phyloP scores from a whole-genome alignment of 2,113 vertebrate species.

The Dromiciops gliroides region DNA sequence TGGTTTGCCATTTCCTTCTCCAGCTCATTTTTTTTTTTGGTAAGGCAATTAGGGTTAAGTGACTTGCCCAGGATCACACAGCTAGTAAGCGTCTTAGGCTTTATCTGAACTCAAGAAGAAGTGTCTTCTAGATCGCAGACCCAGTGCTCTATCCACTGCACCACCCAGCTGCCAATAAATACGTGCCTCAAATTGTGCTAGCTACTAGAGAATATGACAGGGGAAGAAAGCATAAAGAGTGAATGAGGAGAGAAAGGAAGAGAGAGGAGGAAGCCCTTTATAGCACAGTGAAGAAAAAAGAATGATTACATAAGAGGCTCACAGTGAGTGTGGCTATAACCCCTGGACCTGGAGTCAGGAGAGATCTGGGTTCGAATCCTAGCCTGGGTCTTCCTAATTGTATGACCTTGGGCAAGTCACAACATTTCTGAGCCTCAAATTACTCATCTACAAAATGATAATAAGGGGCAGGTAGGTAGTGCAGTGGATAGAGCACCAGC shows the following conservation, averaged over 20 bases:
- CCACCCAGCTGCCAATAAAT: conserved; percentile 35
- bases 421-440: not conserved
- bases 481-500: no score
- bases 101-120: no score
- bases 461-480: no score
- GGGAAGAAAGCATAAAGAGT: not conserved
- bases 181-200: not conserved
- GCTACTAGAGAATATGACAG: not conserved
- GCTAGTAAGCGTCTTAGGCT: no score
- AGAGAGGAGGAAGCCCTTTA: fast-evolving
- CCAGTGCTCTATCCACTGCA: no score
- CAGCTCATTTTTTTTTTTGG: no score
- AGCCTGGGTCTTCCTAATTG: not conserved
- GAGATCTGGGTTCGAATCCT: not conserved
- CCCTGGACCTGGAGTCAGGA: not conserved
- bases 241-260: not conserved
- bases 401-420: not conserved
- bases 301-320: not conserved
- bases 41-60: no score
- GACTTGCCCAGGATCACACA: no score
- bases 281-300: not conserved
- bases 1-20: not conserved
- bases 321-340: not conserved
- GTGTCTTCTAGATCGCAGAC: no score
- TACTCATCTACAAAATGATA: not conserved